Percentiles rank a stretch among this genome's conserved stretches.
Evolutionary conservation across 2,797 vertebrate genomes (phyloP).

Genomic region (Pipistrellus nathusii): DNA sequence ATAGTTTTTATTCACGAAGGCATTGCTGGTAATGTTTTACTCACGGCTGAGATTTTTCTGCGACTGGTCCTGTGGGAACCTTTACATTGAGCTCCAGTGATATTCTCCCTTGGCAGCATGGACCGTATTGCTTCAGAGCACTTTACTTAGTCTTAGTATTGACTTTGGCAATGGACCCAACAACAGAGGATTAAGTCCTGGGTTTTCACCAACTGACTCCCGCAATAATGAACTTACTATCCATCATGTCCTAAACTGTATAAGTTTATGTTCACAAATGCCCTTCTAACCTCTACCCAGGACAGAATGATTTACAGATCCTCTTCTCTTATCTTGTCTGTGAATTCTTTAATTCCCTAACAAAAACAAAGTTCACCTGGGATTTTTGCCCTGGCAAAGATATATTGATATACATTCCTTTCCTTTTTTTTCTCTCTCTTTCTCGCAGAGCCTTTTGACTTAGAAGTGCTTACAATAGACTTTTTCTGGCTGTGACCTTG

Average conservation of each 20-base stretch:
- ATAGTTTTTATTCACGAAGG: neutral
- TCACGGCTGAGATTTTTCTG: neutral
- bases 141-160: neutral
- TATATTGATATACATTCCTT: neutral
- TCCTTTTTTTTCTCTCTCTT: neutral
- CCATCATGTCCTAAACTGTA: neutral
- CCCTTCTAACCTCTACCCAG: neutral
- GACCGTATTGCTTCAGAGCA: neutral
- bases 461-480: neutral
- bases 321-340: neutral
- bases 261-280: neutral
- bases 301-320: neutral
- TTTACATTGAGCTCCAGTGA: neutral
- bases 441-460: neutral
- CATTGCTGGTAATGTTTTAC: neutral
- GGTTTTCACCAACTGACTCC: neutral
- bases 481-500: conserved; percentile 25
- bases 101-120: neutral
- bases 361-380: neutral
- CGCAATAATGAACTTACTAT: neutral
- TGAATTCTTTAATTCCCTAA: neutral
- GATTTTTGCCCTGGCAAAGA: conserved; percentile 31
- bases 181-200: neutral
- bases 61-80: neutral
- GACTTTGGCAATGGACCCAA: neutral